phyloP scores from a whole-genome alignment of 2,113 vertebrate species.

The Lagopus muta region DNA sequence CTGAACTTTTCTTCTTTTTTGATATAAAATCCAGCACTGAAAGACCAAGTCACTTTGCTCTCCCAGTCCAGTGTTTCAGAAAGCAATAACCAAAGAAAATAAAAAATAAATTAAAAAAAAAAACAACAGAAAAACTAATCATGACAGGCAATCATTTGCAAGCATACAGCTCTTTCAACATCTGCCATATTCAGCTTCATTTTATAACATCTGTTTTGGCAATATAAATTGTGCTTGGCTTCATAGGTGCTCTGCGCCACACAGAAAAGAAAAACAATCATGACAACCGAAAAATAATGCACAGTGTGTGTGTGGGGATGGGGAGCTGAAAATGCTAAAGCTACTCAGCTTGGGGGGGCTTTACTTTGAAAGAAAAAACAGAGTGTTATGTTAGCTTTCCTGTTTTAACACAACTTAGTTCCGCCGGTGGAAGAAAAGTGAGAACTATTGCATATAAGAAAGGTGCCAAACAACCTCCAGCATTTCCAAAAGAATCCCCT shows the following conservation, averaged over 20 bases:
- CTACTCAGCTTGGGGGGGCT: background rate
- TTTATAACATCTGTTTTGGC: slow-evolving; percentile 72
- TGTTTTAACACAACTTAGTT: slow-evolving; percentile 23
- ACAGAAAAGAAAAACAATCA: slow-evolving; percentile 57
- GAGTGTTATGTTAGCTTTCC: slow-evolving; percentile 15
- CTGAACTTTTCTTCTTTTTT: background rate
- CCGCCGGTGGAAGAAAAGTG: slow-evolving; percentile 59
- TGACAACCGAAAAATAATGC: slow-evolving; percentile 68
- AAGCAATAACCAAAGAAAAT: background rate
- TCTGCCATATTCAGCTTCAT: slow-evolving; percentile 66
- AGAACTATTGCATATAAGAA: slow-evolving; percentile 55
- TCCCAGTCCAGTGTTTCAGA: slow-evolving; percentile 22
- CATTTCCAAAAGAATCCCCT: slow-evolving; percentile 55
- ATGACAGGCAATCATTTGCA: slow-evolving; percentile 77
- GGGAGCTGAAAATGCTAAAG: background rate
- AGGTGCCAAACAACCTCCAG: slow-evolving; percentile 67
- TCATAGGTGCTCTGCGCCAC: slow-evolving; percentile 46
- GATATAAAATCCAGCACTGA: slow-evolving; percentile 33
- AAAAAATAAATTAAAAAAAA: background rate
- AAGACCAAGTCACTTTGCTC: slow-evolving; percentile 28
- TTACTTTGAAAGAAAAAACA: slow-evolving; percentile 41
- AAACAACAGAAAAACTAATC: slow-evolving; percentile 42
- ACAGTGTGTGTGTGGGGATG: background rate
- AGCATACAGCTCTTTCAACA: slow-evolving; percentile 73
- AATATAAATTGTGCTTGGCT: slow-evolving; percentile 69